These are phyloP conservation scores for Genyomyrus donnyi DNA, from an alignment of 2,113 vertebrate genomes.

Conservation along the genomic window DNA sequence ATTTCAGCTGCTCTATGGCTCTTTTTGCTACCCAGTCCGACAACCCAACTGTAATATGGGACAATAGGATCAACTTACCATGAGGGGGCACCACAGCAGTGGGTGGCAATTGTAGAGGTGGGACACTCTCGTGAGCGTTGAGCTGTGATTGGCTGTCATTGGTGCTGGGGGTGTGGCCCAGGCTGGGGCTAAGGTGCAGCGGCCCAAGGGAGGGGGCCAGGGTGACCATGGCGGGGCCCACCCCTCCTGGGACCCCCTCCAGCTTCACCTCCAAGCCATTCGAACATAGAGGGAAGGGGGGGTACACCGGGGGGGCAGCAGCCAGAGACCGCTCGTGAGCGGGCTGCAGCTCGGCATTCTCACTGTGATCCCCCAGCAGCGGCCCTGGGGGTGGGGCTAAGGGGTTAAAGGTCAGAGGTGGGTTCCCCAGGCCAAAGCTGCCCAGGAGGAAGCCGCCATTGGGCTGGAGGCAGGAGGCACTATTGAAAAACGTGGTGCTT, in stretches of 20 bases:
- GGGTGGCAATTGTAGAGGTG: conserved; percentile 66
- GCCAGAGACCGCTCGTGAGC: conserved; percentile 75
- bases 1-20: not conserved
- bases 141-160: conserved; percentile 71
- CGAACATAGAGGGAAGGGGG: conserved; percentile 71
- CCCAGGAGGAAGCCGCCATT: conserved; percentile 87
- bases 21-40: not conserved
- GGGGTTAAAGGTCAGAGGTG: conserved; percentile 74
- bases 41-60: not conserved
- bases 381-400: conserved; percentile 69
- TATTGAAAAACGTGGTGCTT: conserved; percentile 81
- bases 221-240: conserved; percentile 76
- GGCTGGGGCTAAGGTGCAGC: conserved; percentile 87
- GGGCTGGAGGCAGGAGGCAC: conserved; percentile 85
- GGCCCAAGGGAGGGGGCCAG: conserved; percentile 71
- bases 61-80: conserved; percentile 54
- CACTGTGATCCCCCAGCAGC: conserved; percentile 68
- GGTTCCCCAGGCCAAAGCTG: conserved; percentile 80
- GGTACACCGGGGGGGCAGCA: conserved; percentile 65
- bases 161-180: conserved; percentile 83
- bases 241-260: conserved; percentile 74
- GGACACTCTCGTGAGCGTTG: conserved; percentile 77
- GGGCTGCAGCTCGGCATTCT: conserved; percentile 68
- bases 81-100: conserved; percentile 39
- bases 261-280: conserved; percentile 79